Evolutionary conservation across 2,888 invertebrate species (phyloP), one percentile per base, ranked within the genome.

Genomic region (Drosophila paucipuncta): DNA sequence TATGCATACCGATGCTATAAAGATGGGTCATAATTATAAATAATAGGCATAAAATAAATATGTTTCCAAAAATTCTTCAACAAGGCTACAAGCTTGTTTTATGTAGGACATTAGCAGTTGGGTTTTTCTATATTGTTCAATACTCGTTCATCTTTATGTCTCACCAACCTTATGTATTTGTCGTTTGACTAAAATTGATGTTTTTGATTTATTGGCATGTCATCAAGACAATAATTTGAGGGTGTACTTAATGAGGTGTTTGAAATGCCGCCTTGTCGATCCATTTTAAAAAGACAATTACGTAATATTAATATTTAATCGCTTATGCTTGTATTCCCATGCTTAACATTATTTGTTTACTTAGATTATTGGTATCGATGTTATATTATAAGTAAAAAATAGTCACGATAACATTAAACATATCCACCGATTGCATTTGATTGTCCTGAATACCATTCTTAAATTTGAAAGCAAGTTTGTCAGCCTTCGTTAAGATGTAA

Each of bases 11-110:
- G 62, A 57, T 63, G 77, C 63, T 73, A 83, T 84, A 73, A 78
- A 89, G 84, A 86, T 85, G 80, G 85, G 82, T 75, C 89, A 89
- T 82, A 84, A 84, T 86, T 89, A 86, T 73, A 73, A 70, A 70
- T 83, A 75, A 79, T 73, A 37, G 33, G 35, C 50, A 81, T 75
- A 55, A 76, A 73, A 79, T 75, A 81, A 57, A 89, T 71, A 71
- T 73, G 54, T 81, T 63, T 64, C 57, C 72, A 55, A 86, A 83
- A 83, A 86, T 86, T 86, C 84, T 82, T 80, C 80, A 58, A 67
- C 85, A 89, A 89, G 89, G 85, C 85, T 82, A 86, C 28, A 25
- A 73, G 74, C 80, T 77, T 72, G 89, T 86, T 83, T 78, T 82
- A 76, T 83, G 84, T 89, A 89, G 89, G 80, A 85, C 89, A 82